Percentiles rank a stretch among this genome's conserved stretches.
phyloP scores from a whole-genome alignment of 2,797 vertebrate species.

The Betta splendens region DNA sequence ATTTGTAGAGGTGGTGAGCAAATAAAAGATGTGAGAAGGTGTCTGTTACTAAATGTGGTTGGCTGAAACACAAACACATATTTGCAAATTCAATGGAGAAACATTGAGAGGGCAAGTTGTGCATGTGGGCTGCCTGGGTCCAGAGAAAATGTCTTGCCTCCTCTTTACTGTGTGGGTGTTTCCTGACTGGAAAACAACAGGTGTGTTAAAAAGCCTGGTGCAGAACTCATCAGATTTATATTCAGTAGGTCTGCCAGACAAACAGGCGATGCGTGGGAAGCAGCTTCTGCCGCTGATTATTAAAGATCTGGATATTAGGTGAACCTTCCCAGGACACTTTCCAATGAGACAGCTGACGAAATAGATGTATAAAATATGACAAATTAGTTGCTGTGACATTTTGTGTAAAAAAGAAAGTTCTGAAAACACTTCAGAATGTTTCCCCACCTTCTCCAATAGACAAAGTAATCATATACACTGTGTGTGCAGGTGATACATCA shows the following conservation, averaged over 20 bases:
- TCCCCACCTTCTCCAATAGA: too few species aligned
- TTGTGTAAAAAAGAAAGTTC: too few species aligned
- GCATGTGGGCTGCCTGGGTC: slow-evolving; percentile 12
- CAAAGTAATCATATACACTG: slow-evolving; percentile 21
- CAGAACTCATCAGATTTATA: slow-evolving; percentile 52
- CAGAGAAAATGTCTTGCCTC: slow-evolving; percentile 17
- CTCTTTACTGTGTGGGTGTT: slow-evolving; percentile 34
- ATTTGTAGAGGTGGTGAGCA: slow-evolving; percentile 24
- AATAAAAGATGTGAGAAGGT: slow-evolving; percentile 36
- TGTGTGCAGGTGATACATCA: slow-evolving; percentile 29
- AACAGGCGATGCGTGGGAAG: slow-evolving; percentile 62
- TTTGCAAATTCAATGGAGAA: slow-evolving; percentile 16
- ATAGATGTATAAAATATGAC: too few species aligned
- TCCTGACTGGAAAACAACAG: slow-evolving; percentile 45
- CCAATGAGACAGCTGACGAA: too few species aligned
- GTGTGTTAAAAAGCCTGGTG: slow-evolving; percentile 47
- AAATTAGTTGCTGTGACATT: too few species aligned
- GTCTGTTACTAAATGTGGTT: neutral
- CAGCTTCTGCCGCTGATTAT: slow-evolving; percentile 48
- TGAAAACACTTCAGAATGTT: too few species aligned
- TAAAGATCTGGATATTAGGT: slow-evolving; percentile 39
- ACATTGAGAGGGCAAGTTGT: slow-evolving; percentile 26
- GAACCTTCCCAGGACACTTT: slow-evolving; percentile 1
- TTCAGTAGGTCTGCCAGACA: slow-evolving; percentile 59
- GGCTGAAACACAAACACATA: slow-evolving; percentile 16